Conservation (phyloP, 2,113 vertebrate species). For the Percopsis transmontana region DNA sequence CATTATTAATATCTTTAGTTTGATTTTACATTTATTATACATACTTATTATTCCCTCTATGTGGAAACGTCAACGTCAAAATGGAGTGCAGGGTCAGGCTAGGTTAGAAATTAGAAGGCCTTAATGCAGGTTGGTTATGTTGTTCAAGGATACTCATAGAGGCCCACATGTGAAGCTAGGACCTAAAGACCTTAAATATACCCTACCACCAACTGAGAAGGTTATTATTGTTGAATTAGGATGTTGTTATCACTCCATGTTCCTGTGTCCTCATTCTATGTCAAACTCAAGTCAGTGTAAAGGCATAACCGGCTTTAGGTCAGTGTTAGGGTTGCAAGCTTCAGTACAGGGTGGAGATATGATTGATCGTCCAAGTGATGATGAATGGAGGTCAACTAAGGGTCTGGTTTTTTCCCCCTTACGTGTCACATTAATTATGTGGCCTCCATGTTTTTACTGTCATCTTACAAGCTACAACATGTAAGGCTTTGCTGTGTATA, state of each 20-base stretch:
- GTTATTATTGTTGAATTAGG: no score
- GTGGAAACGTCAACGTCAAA: neutral
- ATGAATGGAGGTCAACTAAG: neutral
- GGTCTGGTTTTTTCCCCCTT: neutral
- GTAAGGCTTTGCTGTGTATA: neutral
- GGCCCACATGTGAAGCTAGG: no score
- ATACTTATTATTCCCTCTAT: neutral
- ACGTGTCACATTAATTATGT: conserved; percentile 12
- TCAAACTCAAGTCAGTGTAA: neutral
- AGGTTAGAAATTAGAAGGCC: no score
- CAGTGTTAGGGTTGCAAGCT: conserved; percentile 5
- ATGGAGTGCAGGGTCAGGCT: no score
- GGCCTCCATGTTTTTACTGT: conserved; percentile 11
- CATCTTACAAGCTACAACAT: neutral
- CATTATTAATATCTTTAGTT: neutral
- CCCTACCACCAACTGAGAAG: no score
- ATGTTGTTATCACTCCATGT: no score
- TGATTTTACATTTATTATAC: no score
- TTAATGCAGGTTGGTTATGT: no score
- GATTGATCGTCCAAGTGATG: conserved; percentile 3
- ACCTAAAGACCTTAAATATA: no score
- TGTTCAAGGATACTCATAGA: no score
- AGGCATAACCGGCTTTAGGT: neutral
- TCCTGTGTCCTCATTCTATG: neutral
- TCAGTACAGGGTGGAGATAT: neutral